These are phyloP conservation scores for Adelges cooleyi DNA, from an alignment of 1,140 invertebrate species.

Conservation along the genomic window DNA sequence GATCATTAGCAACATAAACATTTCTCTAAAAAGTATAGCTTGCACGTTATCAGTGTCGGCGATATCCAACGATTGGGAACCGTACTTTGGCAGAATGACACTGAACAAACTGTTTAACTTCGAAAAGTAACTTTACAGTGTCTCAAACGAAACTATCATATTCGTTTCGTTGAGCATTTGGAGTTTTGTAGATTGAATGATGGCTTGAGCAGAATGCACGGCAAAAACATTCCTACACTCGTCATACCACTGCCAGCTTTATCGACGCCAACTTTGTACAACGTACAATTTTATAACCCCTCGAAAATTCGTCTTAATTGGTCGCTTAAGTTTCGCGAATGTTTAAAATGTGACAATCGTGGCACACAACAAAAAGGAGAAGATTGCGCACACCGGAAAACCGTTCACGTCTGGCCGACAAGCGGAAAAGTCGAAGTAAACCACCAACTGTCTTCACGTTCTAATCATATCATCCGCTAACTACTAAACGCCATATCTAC, in stretches of 20 bases:
- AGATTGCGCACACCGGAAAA: slow-evolving; percentile 6
- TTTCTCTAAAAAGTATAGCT: background rate
- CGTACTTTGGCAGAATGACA: slow-evolving; percentile 9
- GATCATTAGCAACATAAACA: no score
- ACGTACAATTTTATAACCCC: background rate
- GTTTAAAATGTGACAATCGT: background rate
- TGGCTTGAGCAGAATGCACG: no score
- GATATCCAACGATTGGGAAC: background rate
- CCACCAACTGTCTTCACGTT: no score
- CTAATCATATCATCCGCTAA: no score
- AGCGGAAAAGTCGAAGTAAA: no score
- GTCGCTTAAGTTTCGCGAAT: background rate
- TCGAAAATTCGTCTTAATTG: background rate
- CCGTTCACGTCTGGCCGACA: background rate
- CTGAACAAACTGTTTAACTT: slow-evolving; percentile 13
- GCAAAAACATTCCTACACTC: no score
- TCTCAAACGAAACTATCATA: no score
- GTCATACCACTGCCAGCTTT: background rate
- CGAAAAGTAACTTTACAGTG: background rate
- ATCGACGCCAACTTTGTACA: background rate
- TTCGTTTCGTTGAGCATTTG: no score
- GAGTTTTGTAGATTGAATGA: no score
- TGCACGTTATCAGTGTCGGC: background rate
- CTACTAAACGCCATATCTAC: no score
- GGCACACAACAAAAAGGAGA: background rate